Conservation (phyloP, 1,140 invertebrate species). For the Telenomus remus region DNA sequence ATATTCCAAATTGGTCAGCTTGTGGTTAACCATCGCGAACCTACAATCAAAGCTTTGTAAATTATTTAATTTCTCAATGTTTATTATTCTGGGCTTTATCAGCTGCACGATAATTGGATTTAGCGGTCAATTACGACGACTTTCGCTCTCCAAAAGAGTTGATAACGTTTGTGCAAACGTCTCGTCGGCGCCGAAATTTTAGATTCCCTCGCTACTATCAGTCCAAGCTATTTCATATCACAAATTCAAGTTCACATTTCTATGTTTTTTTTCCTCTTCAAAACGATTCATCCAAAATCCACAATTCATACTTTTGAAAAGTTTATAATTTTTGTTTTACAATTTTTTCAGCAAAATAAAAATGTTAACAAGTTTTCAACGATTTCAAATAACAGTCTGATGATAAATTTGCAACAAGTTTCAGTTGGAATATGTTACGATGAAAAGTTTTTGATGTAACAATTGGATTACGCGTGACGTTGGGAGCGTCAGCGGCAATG, state of each 20-base stretch:
- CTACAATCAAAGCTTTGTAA: conserved; percentile 1
- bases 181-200: conserved; percentile 21
- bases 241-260: no score
- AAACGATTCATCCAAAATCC: no score
- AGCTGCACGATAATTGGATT: conserved; percentile 15
- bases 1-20: conserved; percentile 28
- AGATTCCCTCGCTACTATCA: not conserved
- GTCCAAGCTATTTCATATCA: no score
- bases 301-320: no score
- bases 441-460: conserved; percentile 52
- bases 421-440: no score
- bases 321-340: conserved; percentile 23
- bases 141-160: conserved; percentile 16
- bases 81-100: conserved; percentile 23
- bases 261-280: no score
- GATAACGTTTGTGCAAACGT: conserved; percentile 26
- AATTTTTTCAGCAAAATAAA: no score
- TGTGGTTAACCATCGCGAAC: conserved; percentile 32
- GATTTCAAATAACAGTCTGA: no score
- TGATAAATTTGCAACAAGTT: conserved; percentile 20
- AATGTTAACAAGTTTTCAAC: conserved; percentile 7
- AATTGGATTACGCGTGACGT: conserved; percentile 36
- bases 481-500: conserved; percentile 35
- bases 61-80: conserved; percentile 25
- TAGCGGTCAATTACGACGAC: conserved; percentile 14